A percentile compares a stretch with the other conserved stretches of the same genome.
Evolutionary conservation across 1,140 invertebrate genomes (phyloP).

Genomic region (Lepidurus apus): DNA sequence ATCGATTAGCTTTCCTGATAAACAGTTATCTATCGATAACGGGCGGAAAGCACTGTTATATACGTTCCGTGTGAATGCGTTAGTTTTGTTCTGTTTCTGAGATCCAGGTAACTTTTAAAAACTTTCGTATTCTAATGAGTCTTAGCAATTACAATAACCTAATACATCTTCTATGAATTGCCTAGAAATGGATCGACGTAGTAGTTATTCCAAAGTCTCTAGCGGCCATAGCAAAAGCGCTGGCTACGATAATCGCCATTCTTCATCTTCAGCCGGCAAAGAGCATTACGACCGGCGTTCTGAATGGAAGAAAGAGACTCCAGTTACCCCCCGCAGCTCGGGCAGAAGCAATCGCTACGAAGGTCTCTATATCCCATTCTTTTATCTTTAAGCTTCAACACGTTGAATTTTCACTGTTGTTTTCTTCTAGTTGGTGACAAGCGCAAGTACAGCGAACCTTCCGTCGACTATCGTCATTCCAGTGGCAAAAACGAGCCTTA

Average conservation of each 20-base stretch:
- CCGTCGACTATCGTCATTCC: not conserved
- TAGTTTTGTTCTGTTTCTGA: too few species aligned
- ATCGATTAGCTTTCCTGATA: too few species aligned
- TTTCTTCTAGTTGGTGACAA: not conserved
- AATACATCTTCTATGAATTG: not conserved
- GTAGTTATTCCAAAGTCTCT: conserved; percentile 15
- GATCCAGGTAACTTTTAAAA: too few species aligned
- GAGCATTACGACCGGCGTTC: not conserved
- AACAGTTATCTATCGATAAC: too few species aligned
- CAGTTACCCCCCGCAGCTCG: not conserved
- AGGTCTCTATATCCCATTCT: not conserved
- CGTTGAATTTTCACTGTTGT: not conserved
- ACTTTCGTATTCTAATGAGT: too few species aligned
- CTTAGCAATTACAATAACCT: too few species aligned
- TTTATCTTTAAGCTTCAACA: not conserved
- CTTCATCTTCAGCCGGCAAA: not conserved
- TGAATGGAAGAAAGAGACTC: not conserved
- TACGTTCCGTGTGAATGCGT: too few species aligned
- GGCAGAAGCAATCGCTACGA: not conserved
- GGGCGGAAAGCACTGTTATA: too few species aligned
- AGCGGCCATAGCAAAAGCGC: not conserved
- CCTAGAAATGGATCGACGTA: not conserved
- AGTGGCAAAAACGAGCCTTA: not conserved
- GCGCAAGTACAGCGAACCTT: not conserved
- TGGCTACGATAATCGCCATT: not conserved